Evolutionary conservation across 2,888 invertebrate genomes (phyloP), one percentile per base, ranked within the genome.

Genomic region (Callyntrura guangdongensis): DNA sequence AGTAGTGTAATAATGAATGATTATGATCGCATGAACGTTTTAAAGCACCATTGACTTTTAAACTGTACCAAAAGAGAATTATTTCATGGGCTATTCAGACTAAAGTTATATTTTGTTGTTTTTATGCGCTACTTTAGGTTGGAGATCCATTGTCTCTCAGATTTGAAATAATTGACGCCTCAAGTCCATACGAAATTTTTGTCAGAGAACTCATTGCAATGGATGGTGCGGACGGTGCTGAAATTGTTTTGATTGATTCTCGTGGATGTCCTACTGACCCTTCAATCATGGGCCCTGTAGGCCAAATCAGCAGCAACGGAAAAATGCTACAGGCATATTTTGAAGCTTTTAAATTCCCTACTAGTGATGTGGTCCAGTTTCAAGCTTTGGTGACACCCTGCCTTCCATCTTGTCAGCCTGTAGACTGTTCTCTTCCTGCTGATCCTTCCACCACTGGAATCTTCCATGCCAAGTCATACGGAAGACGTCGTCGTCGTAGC

Each of bases 211-310:
- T 95, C 77, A 94, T 95, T 22, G 95, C 95, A 20, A 94, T 95
- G 94, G 95, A 95, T 92, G 95, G 95, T 14, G 94, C 95, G 8
- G 93, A 93, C 79, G 93, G 93, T 47, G 94, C 94, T 47, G 95
- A 95, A 94, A 95, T 95, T 88, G 93, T 95, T 3, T 94, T 95
- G n/a, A 95, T 95, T 86, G 95, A 95, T 92, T 94, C 94, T 79
- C 93, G 94, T n/a, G 95, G 95, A 0, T 95, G 95, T 92, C 95
- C 95, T 6, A 95, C 95, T 2, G 95, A 95, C 86, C 94, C 95
- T 4, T 94, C 95, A 36, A 95, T 95, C 90, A 95, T 95, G 95
- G 95, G 95, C 0, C 97, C 98, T 20, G 96, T 98, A 92, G 90
- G 89, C 74, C 93, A 93, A 90, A 90, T 93, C 9, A 67, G 64